These are phyloP conservation scores for Australoheros facetus DNA, from an alignment of 2,797 vertebrate genomes.

Conservation along the genomic window DNA sequence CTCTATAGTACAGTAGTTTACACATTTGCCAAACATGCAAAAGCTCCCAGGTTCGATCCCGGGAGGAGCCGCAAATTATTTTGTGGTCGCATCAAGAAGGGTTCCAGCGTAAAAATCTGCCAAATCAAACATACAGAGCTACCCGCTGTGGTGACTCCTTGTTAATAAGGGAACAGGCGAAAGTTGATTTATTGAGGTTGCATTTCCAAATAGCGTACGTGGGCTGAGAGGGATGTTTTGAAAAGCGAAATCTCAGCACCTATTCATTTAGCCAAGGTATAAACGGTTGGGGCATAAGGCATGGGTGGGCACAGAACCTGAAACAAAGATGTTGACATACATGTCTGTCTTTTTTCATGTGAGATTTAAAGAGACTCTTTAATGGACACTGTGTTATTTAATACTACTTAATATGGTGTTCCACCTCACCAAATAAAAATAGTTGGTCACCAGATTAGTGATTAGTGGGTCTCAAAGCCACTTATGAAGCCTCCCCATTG, in stretches of 20 bases:
- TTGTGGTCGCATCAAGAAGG: not conserved
- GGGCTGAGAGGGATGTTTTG: not conserved
- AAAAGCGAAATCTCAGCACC: not conserved
- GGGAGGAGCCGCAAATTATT: not conserved
- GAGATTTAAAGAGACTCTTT: no score
- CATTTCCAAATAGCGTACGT: not conserved
- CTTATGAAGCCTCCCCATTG: not conserved
- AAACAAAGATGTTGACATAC: no score
- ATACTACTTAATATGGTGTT: not conserved
- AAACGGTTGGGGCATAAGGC: no score
- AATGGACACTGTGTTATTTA: no score
- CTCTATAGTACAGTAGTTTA: not conserved
- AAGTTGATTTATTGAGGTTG: not conserved
- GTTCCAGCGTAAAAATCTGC: not conserved
- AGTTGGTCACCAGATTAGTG: not conserved
- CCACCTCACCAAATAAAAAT: not conserved
- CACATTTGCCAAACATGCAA: not conserved
- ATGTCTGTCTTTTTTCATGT: no score
- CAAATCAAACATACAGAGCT: not conserved
- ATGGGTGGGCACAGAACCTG: no score
- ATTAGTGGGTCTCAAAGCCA: conserved; percentile 1
- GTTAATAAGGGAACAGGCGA: not conserved
- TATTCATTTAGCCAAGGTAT: not conserved
- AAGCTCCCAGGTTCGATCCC: not conserved
- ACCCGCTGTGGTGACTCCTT: not conserved